Conservation (phyloP, 2,888 invertebrate species). For the Cyaniris semiargus region DNA sequence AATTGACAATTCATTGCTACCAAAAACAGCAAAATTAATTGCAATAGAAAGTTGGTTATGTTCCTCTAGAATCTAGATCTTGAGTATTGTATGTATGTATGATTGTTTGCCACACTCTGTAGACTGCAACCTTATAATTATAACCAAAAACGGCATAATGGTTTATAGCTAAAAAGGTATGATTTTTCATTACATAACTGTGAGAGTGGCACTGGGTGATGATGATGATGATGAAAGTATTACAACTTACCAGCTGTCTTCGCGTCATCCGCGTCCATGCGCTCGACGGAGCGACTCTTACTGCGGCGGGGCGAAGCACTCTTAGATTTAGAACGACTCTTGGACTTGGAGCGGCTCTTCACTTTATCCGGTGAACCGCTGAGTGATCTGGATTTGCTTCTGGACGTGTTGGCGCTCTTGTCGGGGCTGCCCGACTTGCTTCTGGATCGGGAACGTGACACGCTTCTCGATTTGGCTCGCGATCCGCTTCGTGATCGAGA, state of each 20-base stretch:
- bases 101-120: too few relatives aligned
- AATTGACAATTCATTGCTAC: too few relatives aligned
- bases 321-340: conserved; percentile 44
- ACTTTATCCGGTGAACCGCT: conserved; percentile 38
- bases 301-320: conserved; percentile 44
- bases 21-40: too few relatives aligned
- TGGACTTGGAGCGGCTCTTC: conserved; percentile 38
- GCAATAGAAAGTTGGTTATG: too few relatives aligned
- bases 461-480: conserved; percentile 40
- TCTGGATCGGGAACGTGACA: conserved; percentile 46
- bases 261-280: conserved; percentile 49
- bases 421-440: conserved; percentile 45
- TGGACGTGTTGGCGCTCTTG: conserved; percentile 23
- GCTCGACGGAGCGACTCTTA: conserved; percentile 46
- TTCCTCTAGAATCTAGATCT: too few relatives aligned
- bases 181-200: too few relatives aligned
- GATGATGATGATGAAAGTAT: too few relatives aligned
- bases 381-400: conserved; percentile 43
- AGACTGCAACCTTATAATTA: too few relatives aligned
- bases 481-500: conserved; percentile 52
- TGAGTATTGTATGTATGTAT: too few relatives aligned
- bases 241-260: neutral
- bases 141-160: too few relatives aligned
- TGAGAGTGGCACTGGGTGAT: too few relatives aligned
- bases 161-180: too few relatives aligned